Percentiles rank a stretch among this genome's conserved stretches.
phyloP scores from a whole-genome alignment of 2,113 vertebrate genomes.

The Grantiella picta region DNA sequence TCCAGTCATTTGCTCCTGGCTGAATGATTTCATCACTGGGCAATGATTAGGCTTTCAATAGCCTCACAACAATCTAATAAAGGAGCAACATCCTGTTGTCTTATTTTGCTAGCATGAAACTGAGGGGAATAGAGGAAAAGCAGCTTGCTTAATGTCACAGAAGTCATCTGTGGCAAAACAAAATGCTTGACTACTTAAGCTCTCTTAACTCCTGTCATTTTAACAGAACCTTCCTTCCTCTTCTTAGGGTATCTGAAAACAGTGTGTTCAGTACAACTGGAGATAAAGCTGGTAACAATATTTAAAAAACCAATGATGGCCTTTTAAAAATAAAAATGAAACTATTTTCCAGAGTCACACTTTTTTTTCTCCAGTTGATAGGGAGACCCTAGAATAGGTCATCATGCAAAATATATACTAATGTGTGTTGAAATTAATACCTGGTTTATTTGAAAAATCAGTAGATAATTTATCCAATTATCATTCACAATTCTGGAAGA shows the following conservation, averaged over 20 bases:
- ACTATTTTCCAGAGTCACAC: background rate
- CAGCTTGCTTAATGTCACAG: background rate
- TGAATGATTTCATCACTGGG: background rate
- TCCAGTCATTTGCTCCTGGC: background rate
- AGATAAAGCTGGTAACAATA: background rate
- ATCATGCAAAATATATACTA: background rate
- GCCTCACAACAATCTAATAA: background rate
- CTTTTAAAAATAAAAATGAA: background rate
- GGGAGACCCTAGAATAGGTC: background rate
- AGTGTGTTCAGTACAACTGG: background rate
- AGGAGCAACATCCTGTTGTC: background rate
- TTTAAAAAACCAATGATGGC: background rate
- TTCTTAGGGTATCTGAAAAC: background rate
- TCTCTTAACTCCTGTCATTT: background rate
- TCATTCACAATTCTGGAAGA: background rate
- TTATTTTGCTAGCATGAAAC: background rate
- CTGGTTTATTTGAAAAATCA: background rate
- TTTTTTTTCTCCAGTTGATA: background rate
- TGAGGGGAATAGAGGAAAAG: background rate
- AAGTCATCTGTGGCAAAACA: background rate
- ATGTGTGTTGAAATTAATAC: background rate
- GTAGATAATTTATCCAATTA: background rate
- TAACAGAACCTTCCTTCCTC: background rate
- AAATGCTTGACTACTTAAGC: background rate
- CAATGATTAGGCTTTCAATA: background rate